Evolutionary conservation across 2,113 vertebrate genomes (phyloP), one percentile per base, ranked within the genome.

Genomic region (Eulemur macaco): DNA sequence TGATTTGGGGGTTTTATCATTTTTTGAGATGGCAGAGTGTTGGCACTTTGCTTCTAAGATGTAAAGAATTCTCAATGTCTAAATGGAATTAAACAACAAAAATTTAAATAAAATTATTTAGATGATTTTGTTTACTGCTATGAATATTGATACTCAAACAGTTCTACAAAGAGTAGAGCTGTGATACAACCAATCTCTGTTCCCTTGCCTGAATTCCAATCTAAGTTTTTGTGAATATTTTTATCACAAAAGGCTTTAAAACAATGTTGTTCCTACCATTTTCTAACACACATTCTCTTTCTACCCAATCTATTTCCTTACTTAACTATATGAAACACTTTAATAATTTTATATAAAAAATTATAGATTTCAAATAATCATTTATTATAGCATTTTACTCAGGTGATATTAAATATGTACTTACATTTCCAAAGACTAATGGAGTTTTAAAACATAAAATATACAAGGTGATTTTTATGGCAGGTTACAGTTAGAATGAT

Each of bases 171-270:
- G 74, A 18, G 5, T 8, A 20, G 64, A n/a, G 56, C 9, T 52
- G 64, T 20, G 3, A 45, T 9, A 17, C 1, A 52, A 31, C 52
- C 50, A 69, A 85, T 5, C 4, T 56, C 52, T 73, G 9, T 37
- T 23, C 31, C 4, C 21, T 1, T 39, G 5, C n/a, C 21, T n/a
- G 1, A 3, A 12, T 37, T 66, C 4, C 31, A 80, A 1, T 18
- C 31, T 80, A 66, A 31, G 18, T 21, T n/a, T 64, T 50, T 74
- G 39, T 47, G 54, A 50, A 18, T 52, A 42, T n/a, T 74, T 94
- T 56, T 73, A 29, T 15, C 47, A 9, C 20, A 21, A 86, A 80
- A 68, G 6, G 2, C 21, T 86, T 73, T 52, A 52, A 42, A 71
- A 31, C 37, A 45, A 68, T 34, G 20, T 25, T n/a, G 39, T 54